Evolutionary conservation across 1,140 invertebrate genomes (phyloP).

Genomic region (Bombus haemorrhoidalis): DNA sequence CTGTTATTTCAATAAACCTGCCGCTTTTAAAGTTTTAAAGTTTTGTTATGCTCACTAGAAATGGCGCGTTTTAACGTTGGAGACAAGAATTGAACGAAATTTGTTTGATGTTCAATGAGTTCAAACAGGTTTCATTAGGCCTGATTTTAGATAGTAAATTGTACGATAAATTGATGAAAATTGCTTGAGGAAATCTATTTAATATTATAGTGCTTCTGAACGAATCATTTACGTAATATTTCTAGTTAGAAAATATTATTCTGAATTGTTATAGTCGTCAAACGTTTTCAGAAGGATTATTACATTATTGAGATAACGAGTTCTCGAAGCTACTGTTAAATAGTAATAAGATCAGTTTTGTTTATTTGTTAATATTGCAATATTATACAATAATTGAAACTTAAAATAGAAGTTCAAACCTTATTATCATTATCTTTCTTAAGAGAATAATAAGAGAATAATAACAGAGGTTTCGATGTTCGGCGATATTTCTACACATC

Average conservation of each 20-base stretch:
- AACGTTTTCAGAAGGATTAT: too few species aligned
- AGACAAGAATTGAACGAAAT: neutral
- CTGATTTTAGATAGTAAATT: neutral
- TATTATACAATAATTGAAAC: too few species aligned
- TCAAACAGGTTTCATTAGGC: neutral
- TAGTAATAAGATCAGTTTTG: too few species aligned
- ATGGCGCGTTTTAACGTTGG: neutral
- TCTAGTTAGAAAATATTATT: too few species aligned
- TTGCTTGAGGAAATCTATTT: neutral
- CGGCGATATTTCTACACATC: neutral
- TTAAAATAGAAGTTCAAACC: too few species aligned
- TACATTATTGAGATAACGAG: too few species aligned
- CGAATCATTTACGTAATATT: too few species aligned
- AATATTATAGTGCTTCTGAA: too few species aligned
- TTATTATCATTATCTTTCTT: neutral
- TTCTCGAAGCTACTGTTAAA: too few species aligned
- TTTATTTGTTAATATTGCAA: too few species aligned
- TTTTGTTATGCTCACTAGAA: conserved; percentile 1
- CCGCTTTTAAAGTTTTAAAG: neutral
- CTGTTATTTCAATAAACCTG: conserved; percentile 6
- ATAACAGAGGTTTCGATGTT: neutral
- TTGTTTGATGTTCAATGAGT: neutral
- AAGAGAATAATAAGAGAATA: too few species aligned
- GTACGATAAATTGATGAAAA: neutral
- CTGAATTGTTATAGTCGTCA: too few species aligned